Evolutionary conservation across 2,888 invertebrate genomes (phyloP), one percentile per base, ranked within the genome.

Genomic region (Drosophila planitibia): DNA sequence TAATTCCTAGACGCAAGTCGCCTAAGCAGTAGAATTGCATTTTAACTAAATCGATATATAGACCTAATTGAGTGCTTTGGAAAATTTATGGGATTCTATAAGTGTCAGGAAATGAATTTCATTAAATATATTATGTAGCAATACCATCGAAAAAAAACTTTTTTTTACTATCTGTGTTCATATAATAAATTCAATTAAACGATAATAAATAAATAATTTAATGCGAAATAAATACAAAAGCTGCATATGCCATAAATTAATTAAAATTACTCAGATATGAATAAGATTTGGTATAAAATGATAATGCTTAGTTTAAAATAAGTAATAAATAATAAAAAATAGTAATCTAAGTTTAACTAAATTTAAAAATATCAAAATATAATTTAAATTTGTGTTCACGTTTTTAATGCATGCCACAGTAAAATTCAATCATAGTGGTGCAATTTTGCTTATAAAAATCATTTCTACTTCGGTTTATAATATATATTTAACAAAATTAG

Each of bases 201-300:
- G 35, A 62, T 58, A 32, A 12, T 19, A 41, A 57, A 44, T 54
- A 49, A 41, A 52, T 59, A n/a, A 49, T n/a, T 61, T 25, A 32
- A 35, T 37, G 49, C 22, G 14, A 30, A 33, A 47, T n/a, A 16
- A 30, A 22, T 41, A 16, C 22, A 49, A 53, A 7, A 28, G 39
- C 25, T 30, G 30, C 28, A 44, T n/a, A n/a, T 30, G 22, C 6
- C 2, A 32, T 14, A 28, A 41, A 33, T 25, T 9, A 49, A 9
- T 25, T 41, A 10, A 30, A 66, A 39, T n/a, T 33, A 19, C 22
- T 16, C 33, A 37, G 25, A 59, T 47, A 19, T 14, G n/a, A 28
- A 55, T 25, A 32, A 51, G 6, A 14, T 54, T 47, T 49, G 63
- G 63, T 51, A 68, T 33, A 49, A 25, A 49, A 67, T 67, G 67